Base-by-base conservation (phyloP, 2,113 vertebrate genomes). In the Monopterus albus region DNA sequence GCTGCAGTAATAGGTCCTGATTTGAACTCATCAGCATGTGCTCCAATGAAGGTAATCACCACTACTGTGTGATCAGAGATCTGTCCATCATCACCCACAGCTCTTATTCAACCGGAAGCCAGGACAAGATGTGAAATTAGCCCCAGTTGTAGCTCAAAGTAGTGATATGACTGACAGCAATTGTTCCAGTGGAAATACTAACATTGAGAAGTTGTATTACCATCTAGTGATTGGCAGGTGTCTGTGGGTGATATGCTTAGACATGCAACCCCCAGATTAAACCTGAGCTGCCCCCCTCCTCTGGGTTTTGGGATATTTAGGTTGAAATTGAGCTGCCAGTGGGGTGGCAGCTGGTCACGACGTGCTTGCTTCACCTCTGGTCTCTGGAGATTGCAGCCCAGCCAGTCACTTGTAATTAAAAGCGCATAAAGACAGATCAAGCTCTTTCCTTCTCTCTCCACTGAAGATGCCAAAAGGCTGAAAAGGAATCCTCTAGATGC, bases 371-470 rank as follows among this genome's bases (percentile, higher is more conserved):
- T 86, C 84, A 87, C 81, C 79, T 86, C 71, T 71, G 63, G 45
- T 79, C 88, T 68, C 84, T 21, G 66, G 79, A 79, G 88, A 69
- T 36, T 29, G 13, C 33, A 75, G 66, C 64, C 77, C 25, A 60
- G 65, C 72, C 88, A 79, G 76, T 56, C 72, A 35, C 71, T 79
- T 85, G 79, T 86, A 89, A 90, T 91, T 91, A 85, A 86, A 87
- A 78, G 78, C 23, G 45, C 80, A 75, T 79, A 63, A 84, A 85
- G 75, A 61, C 63, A 74, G 84, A 81, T 84, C 65, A 81, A 52
- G 70, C 64, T 67, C 69, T 52, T 56, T 71, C 75, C 20, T 8
- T 56, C 56, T 58, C 61, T 36, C 40, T 67, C 25, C n/a, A 25
- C 10, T 63, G 55, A 75, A 81, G 56, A 82, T 61, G 26, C 43